Percentiles rank a stretch among this genome's conserved stretches.
Evolutionary conservation across 2,797 vertebrate species (phyloP).

Genomic region (Echeneis naucrates): DNA sequence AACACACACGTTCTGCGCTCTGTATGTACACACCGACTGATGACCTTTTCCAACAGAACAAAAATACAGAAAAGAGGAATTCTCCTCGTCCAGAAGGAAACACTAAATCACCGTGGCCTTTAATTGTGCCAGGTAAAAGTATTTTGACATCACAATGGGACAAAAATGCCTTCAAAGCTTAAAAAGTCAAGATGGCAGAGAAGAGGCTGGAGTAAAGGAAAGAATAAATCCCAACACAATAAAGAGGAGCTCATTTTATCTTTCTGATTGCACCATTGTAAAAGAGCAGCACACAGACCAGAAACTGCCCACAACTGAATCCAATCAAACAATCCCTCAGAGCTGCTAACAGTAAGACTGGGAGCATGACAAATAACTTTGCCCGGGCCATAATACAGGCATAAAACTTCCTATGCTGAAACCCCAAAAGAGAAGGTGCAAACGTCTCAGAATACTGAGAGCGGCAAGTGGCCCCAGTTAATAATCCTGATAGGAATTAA

Average conservation of each 20-base stretch:
- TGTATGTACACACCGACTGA: neutral
- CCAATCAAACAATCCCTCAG: slow-evolving; percentile 66
- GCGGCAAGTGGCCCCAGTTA: slow-evolving; percentile 63
- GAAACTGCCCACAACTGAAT: slow-evolving; percentile 63
- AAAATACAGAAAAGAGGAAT: slow-evolving; percentile 17
- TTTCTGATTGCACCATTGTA: slow-evolving; percentile 46
- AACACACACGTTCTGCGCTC: slow-evolving; percentile 1
- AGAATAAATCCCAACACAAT: slow-evolving; percentile 60
- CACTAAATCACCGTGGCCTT: slow-evolving; percentile 3
- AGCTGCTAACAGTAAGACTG: slow-evolving; percentile 55
- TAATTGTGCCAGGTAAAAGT: slow-evolving; percentile 34
- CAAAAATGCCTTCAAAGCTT: slow-evolving; percentile 29
- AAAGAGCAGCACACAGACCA: slow-evolving; percentile 45
- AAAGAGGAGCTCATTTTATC: slow-evolving; percentile 55
- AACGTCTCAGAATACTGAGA: slow-evolving; percentile 58
- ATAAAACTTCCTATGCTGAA: slow-evolving; percentile 63
- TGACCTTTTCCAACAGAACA: slow-evolving; percentile 7
- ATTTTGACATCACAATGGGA: slow-evolving; percentile 35
- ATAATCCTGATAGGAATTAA: slow-evolving; percentile 76
- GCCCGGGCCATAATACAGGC: slow-evolving; percentile 62
- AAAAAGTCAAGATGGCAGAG: slow-evolving; percentile 36
- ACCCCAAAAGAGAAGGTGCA: slow-evolving; percentile 54
- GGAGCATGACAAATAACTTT: slow-evolving; percentile 71
- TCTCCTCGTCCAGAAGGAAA: slow-evolving; percentile 12
- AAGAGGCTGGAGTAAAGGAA: slow-evolving; percentile 29